These are phyloP conservation scores for Helleia helle DNA, from an alignment of 2,888 invertebrate genomes.

Conservation along the genomic window DNA sequence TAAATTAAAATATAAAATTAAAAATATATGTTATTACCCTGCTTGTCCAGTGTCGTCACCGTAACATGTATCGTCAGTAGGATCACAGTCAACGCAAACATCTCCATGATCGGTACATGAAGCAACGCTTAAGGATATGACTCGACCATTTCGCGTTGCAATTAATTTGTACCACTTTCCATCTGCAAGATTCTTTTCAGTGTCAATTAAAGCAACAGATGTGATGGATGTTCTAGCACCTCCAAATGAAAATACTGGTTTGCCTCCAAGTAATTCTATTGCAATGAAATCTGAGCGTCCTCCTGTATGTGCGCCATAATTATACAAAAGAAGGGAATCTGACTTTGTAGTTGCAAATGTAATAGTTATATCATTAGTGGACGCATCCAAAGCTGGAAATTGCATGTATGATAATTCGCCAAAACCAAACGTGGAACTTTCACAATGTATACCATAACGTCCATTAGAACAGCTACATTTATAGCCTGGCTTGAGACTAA, in stretches of 20 bases:
- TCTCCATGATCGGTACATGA: constrained; percentile 90
- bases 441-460: constrained; percentile 92
- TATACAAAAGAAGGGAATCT: constrained; percentile 91
- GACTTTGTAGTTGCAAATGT: constrained; percentile 92
- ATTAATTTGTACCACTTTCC: constrained; percentile 95
- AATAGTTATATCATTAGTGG: constrained; percentile 92
- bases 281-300: constrained; percentile 95
- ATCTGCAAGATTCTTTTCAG: constrained; percentile 81
- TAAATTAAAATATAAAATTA: not conserved
- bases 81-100: constrained; percentile 87
- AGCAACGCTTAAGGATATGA: constrained; percentile 87
- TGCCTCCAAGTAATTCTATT: constrained; percentile 88
- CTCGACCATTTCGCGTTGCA: constrained; percentile 91
- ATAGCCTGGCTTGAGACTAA: constrained; percentile 90
- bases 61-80: constrained; percentile 87
- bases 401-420: constrained; percentile 91
- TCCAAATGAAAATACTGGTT: constrained; percentile 91
- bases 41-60: constrained; percentile 90
- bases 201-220: constrained; percentile 79
- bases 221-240: constrained; percentile 92
- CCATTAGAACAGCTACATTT: constrained; percentile 90
- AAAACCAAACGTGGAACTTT: constrained; percentile 92
- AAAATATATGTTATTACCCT: constrained; percentile 76
- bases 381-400: constrained; percentile 88
- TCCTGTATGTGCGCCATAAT: constrained; percentile 90